Conservation (phyloP, 2,888 invertebrate genomes). For the Pecten maximus region DNA sequence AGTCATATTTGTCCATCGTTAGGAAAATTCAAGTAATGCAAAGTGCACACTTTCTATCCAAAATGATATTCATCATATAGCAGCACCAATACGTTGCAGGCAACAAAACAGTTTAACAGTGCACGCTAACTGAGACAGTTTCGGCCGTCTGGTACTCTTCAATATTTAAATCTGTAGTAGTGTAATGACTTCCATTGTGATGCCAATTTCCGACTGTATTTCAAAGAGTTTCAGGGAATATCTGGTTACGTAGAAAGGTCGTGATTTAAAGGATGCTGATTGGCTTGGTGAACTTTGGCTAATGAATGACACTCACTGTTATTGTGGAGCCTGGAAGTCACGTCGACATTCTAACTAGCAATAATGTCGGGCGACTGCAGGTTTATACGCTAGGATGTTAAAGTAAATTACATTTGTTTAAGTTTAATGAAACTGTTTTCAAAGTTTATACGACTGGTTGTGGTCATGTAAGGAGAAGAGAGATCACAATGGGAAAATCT, state of each 20-base stretch:
- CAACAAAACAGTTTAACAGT: neutral
- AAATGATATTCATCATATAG: neutral
- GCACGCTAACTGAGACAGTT: neutral
- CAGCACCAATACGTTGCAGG: neutral
- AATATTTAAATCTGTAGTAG: neutral
- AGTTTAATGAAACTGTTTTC: slow-evolving; percentile 23
- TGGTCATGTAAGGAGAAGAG: slow-evolving; percentile 24
- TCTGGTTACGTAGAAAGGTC: neutral
- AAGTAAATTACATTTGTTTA: slow-evolving; percentile 26
- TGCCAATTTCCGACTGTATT: slow-evolving; percentile 30
- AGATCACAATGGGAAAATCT: neutral
- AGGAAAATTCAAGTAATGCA: no score
- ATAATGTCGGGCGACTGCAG: neutral
- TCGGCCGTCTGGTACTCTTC: neutral
- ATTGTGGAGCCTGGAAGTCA: neutral
- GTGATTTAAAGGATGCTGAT: slow-evolving; percentile 27
- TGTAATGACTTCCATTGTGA: neutral
- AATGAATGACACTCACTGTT: neutral
- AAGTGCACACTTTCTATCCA: neutral
- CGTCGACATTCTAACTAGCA: slow-evolving; percentile 20
- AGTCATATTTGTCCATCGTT: neutral
- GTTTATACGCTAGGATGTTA: neutral
- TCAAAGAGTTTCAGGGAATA: neutral
- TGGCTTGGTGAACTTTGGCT: neutral
- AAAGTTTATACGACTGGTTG: neutral